Base-by-base conservation (phyloP, 2,797 vertebrate genomes). In the Lacerta bilineata region DNA sequence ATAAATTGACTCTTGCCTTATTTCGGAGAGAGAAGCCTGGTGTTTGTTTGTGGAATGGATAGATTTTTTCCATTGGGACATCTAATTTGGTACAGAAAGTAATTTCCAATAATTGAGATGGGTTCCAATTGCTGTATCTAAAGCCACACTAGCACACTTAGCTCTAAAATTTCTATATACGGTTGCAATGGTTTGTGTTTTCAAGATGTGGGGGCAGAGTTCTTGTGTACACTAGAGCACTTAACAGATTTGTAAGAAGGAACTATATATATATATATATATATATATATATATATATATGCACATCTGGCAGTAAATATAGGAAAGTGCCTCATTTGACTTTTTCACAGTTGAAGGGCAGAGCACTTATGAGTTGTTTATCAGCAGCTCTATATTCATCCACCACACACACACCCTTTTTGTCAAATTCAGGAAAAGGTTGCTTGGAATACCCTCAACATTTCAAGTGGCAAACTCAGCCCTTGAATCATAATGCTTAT, bases 341-440 rank as follows among this genome's bases (percentile, higher is more conserved):
- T 88, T 85, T 1, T 92, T 93, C 92, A 92, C 87, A 91, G 94
- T 93, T 90, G 92, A 93, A 92, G 95, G 93, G 89, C 90, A 94
- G 88, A 91, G 82, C 89, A 85, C 93, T 94, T 94, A 89, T 92
- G 92, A 92, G 90, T 91, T 93, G 80, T 93, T 93, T 93, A 93
- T 93, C 94, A 93, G 89, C 79, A 66, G 92, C 92, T 94, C 92
- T 76, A 29, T 84, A 93, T 95, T 93, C 89, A 93, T 93, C 90
- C 87, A 93, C 91, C 90, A 89, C 68, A 88, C 33, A 33, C 33
- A 90, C 39, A 78, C 25, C 88, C 78, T 46, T 95, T 92, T 92
- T 36, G 95, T 95, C 93, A 93, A 94, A 92, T 89, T 90, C 59
- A 91, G 92, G 86, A 91, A 91, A 90, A 86, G 90, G 81, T 64